Percentiles rank a stretch among this genome's conserved stretches.
phyloP scores from a whole-genome alignment of 2,113 vertebrate genomes.

The Ptilorrhoa leucosticta region DNA sequence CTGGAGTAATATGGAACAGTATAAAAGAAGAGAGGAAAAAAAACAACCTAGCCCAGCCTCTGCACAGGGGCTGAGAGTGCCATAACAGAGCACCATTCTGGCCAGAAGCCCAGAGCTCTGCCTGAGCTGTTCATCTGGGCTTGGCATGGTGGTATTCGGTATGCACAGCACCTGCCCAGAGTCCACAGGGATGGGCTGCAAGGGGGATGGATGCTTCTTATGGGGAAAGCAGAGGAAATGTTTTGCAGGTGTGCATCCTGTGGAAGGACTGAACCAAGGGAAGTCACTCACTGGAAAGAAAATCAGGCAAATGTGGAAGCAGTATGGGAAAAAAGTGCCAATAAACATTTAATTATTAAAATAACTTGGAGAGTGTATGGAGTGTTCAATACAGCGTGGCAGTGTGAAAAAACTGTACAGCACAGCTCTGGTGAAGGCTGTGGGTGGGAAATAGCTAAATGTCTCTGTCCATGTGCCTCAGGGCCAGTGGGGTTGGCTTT shows the following conservation, averaged over 20 bases:
- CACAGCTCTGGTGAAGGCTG: not conserved
- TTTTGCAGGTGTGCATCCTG: not conserved
- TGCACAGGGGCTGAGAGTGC: not conserved
- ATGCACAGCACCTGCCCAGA: not conserved
- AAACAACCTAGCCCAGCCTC: not conserved
- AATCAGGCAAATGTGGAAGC: not conserved
- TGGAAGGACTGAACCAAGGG: not conserved
- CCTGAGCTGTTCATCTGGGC: not conserved
- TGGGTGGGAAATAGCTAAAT: not conserved
- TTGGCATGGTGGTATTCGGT: not conserved
- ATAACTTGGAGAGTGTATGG: not conserved
- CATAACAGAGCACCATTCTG: not conserved
- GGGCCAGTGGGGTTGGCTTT: not conserved
- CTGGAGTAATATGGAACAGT: slow-evolving; percentile 48
- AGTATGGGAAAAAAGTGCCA: not conserved
- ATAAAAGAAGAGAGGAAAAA: slow-evolving; percentile 30
- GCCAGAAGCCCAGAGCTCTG: not conserved
- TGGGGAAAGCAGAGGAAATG: not conserved
- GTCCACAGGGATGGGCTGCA: not conserved
- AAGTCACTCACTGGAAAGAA: not conserved
- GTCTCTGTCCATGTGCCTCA: fast-evolving
- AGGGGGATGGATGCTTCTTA: not conserved
- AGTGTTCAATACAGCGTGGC: not conserved
- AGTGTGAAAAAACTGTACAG: not conserved
- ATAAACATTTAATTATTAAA: slow-evolving; percentile 48